Conservation (phyloP, 2,113 vertebrate species). For the Riparia riparia region DNA sequence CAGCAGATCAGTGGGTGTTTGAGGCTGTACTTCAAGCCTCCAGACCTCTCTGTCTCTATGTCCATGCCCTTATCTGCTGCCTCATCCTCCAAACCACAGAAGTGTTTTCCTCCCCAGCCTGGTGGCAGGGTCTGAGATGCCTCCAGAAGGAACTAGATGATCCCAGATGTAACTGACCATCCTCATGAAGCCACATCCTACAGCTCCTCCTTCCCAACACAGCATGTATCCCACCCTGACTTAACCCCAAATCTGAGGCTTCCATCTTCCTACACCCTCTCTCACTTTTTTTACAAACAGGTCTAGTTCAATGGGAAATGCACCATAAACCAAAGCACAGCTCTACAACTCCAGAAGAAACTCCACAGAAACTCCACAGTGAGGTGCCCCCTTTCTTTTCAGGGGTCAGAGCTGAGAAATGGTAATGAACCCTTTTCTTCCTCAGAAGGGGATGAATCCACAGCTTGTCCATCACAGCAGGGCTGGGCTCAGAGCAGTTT, state of each 20-base stretch:
- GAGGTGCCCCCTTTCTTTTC: neutral
- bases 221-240: neutral
- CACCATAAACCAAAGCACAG: neutral
- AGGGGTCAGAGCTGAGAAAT: neutral
- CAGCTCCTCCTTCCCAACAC: neutral
- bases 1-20: neutral
- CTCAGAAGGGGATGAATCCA: neutral
- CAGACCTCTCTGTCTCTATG: neutral
- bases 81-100: neutral
- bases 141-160: rapidly evolving
- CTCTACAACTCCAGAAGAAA: neutral
- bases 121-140: neutral
- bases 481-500: neutral
- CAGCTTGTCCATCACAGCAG: neutral
- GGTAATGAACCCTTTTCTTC: rapidly evolving
- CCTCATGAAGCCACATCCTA: neutral
- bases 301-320: neutral
- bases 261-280: neutral
- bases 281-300: neutral
- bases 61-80: neutral
- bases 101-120: neutral
- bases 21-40: neutral
- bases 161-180: neutral
- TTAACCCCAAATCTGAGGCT: neutral
- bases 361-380: neutral